phyloP scores from a whole-genome alignment of 1,140 invertebrate genomes.

The Muscidifurax raptorellus region DNA sequence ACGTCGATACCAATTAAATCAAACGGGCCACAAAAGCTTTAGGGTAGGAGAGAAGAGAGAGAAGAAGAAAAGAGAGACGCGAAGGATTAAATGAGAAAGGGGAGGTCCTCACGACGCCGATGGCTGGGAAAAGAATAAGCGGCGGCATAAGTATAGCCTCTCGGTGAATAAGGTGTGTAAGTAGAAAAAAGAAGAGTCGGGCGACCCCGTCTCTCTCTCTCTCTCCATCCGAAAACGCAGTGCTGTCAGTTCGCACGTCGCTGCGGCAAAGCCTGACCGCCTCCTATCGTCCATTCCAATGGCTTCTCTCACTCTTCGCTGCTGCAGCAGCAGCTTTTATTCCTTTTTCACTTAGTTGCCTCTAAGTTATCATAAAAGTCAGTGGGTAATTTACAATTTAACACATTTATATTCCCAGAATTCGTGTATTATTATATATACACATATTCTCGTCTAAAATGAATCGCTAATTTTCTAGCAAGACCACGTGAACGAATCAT shows the following conservation, averaged over 20 bases:
- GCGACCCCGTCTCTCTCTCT: constrained; percentile 35
- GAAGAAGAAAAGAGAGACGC: constrained; percentile 25
- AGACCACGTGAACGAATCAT: not conserved
- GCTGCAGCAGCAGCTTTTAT: constrained; percentile 53
- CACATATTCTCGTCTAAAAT: not conserved
- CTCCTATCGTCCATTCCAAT: constrained; percentile 16
- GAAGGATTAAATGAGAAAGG: constrained; percentile 64
- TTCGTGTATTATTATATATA: constrained; percentile 39
- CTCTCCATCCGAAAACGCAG: constrained; percentile 54
- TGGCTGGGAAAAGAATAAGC: constrained; percentile 66
- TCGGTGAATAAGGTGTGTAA: constrained; percentile 61
- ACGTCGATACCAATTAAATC: constrained; percentile 71
- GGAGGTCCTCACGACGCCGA: constrained; percentile 55
- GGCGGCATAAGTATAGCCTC: constrained; percentile 67
- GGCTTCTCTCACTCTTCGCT: constrained; percentile 9
- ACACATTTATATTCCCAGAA: constrained; percentile 31
- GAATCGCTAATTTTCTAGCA: not conserved
- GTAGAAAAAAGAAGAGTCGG: constrained; percentile 56
- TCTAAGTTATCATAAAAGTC: constrained; percentile 44
- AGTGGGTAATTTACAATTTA: constrained; percentile 36
- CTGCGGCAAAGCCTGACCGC: not conserved
- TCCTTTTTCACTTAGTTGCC: constrained; percentile 53
- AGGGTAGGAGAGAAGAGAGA: constrained; percentile 6
- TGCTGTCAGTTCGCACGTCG: constrained; percentile 68
- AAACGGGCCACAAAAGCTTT: constrained; percentile 60